Evolutionary conservation across 2,113 vertebrate species (phyloP).

Genomic region (Vulpes ferrilata): DNA sequence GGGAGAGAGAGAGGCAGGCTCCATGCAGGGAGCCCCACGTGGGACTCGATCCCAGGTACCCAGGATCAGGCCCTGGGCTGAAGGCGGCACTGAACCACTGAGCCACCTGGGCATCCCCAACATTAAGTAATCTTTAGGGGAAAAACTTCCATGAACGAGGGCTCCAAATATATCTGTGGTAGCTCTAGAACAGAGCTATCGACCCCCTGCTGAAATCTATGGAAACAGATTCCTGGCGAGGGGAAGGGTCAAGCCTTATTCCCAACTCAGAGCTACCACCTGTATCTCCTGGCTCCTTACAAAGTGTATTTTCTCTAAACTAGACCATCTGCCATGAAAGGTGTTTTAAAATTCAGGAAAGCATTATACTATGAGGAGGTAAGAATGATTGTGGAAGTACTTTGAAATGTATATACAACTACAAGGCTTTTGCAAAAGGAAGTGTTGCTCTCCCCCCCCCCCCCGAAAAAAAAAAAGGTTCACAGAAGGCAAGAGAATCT

Average conservation of each 20-base stretch:
- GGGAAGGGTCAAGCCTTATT: neutral
- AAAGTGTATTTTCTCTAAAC: neutral
- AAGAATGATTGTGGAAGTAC: conserved; percentile 30
- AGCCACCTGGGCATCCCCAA: no score
- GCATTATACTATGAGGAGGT: neutral
- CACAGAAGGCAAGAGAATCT: neutral
- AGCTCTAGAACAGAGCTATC: neutral
- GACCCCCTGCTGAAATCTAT: neutral
- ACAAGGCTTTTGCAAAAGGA: neutral
- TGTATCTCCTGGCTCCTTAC: neutral
- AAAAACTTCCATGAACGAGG: neutral
- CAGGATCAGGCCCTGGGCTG: no score
- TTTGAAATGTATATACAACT: neutral
- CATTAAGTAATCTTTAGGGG: neutral
- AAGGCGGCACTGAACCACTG: no score
- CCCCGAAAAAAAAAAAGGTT: neutral
- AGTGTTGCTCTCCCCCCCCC: neutral
- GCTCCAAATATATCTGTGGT: neutral
- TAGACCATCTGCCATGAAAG: neutral
- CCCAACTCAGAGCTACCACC: neutral
- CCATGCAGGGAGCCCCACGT: no score
- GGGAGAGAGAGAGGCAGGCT: no score
- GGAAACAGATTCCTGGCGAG: neutral
- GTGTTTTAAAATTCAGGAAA: neutral
- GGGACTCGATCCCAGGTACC: no score